These are phyloP conservation scores for Micrastur ruficollis DNA, from an alignment of 2,797 vertebrate genomes.

Conservation along the genomic window DNA sequence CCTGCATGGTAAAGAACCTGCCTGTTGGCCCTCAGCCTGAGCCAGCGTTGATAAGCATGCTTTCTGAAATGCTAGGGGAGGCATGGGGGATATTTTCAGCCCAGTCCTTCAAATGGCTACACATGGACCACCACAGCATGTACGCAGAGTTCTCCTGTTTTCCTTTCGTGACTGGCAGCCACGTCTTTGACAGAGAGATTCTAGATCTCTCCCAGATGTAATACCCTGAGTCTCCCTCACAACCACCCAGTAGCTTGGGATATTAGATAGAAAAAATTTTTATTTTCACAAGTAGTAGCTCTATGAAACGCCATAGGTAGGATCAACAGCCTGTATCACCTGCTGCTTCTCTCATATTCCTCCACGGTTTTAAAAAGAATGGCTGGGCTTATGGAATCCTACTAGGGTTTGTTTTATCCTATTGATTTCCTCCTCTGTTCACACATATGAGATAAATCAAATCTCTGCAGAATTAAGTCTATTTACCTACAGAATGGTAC, in stretches of 20 bases:
- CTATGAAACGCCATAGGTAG: neutral
- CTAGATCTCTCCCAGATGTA: neutral
- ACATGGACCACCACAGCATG: too few relatives aligned
- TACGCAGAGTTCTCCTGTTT: neutral
- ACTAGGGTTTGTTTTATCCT: neutral
- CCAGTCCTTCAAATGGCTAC: neutral
- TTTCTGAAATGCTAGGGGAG: neutral
- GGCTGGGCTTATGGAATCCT: neutral
- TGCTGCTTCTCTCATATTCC: neutral
- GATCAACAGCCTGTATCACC: neutral
- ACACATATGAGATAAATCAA: neutral
- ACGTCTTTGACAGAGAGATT: neutral
- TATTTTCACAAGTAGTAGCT: neutral
- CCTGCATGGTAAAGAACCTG: accelerated
- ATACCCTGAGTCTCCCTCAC: neutral
- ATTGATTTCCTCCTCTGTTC: neutral
- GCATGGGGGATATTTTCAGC: neutral
- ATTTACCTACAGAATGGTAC: neutral
- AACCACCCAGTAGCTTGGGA: neutral
- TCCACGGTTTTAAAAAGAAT: neutral
- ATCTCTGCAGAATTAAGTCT: neutral
- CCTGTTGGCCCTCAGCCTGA: neutral
- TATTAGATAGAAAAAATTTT: neutral
- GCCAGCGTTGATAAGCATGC: neutral
- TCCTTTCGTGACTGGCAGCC: neutral